Evolutionary conservation across 1,140 invertebrate species (phyloP).

Genomic region (Drosophila kikkawai): DNA sequence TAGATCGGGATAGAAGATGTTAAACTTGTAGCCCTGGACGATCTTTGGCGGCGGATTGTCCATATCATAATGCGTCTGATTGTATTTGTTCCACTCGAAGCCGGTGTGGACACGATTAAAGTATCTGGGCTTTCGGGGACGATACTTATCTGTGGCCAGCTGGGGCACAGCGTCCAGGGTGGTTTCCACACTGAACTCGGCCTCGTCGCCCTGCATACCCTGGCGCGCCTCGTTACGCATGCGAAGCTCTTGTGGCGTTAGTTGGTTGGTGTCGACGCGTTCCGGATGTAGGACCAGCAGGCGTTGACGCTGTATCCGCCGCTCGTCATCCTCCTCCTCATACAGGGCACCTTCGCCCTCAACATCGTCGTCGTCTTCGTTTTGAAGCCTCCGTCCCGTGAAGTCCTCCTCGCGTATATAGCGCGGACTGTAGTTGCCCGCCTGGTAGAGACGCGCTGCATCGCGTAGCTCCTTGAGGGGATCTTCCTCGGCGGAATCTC

Average conservation of each 20-base stretch:
- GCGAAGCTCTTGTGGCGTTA: conserved; percentile 87
- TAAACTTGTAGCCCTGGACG: conserved; percentile 99
- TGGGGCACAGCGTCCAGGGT: conserved; percentile 94
- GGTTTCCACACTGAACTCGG: conserved; percentile 96
- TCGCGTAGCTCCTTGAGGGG: conserved; percentile 87
- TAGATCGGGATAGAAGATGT: conserved; percentile 99
- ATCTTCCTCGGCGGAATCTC: conserved; percentile 66
- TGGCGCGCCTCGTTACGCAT: conserved; percentile 93
- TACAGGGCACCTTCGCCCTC: conserved; percentile 91
- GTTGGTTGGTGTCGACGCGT: conserved; percentile 28
- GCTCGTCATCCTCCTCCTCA: conserved; percentile 64
- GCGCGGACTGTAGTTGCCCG: conserved; percentile 93
- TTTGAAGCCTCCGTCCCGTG: conserved; percentile 35
- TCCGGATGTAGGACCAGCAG: conserved; percentile 59
- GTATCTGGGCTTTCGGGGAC: conserved; percentile 98
- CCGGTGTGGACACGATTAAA: conserved; percentile 98
- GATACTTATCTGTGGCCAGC: conserved; percentile 99
- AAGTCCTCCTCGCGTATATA: conserved; percentile 86
- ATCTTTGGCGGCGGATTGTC: conserved; percentile 99
- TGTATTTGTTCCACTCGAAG: conserved; percentile 99
- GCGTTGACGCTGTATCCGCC: conserved; percentile 57
- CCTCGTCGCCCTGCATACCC: conserved; percentile 95
- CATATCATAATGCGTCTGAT: conserved; percentile 99
- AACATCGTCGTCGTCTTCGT: conserved; percentile 85
- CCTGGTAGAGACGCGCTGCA: conserved; percentile 88